Conservation (phyloP, 64 coral and sea anemone species). For the Actinia tenebrosa region DNA sequence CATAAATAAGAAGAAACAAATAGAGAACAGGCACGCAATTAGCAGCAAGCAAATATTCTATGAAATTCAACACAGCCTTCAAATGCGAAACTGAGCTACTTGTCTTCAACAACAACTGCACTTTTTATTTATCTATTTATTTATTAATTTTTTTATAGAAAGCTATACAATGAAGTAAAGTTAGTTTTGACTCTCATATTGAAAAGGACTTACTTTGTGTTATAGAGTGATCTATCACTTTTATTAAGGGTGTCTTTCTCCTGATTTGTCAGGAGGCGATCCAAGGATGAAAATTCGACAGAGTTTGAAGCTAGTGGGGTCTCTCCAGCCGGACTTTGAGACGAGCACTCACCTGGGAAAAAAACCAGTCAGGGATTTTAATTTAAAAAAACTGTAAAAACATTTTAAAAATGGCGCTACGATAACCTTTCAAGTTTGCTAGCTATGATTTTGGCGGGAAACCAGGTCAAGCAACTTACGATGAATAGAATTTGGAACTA, state of each 20-base stretch:
- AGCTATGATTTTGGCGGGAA: constrained; percentile 3
- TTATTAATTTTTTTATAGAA: constrained; percentile 8
- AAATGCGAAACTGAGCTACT: constrained; percentile 14
- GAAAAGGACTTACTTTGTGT: constrained; percentile 57
- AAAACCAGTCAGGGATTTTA: neutral
- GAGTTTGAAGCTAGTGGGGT: neutral
- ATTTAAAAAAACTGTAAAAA: neutral
- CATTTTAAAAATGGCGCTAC: neutral
- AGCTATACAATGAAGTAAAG: constrained; percentile 1
- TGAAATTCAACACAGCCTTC: neutral
- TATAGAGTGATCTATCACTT: constrained; percentile 45
- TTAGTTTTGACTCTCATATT: constrained; percentile 25
- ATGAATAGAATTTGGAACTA: neutral
- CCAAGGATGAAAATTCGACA: constrained; percentile 45
- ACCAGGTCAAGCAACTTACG: neutral
- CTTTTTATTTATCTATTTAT: neutral
- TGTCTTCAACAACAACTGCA: neutral
- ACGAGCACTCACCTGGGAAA: neutral
- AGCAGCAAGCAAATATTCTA: too few relatives aligned
- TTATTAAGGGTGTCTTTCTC: constrained; percentile 53
- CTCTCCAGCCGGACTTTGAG: neutral
- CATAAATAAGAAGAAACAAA: too few relatives aligned
- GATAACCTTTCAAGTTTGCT: neutral
- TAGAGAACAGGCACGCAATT: too few relatives aligned
- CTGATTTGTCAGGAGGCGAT: constrained; percentile 45